A percentile compares a stretch with the other conserved stretches of the same genome.
Evolutionary conservation across 2,113 vertebrate genomes (phyloP).

Genomic region (Gavialis gangeticus): DNA sequence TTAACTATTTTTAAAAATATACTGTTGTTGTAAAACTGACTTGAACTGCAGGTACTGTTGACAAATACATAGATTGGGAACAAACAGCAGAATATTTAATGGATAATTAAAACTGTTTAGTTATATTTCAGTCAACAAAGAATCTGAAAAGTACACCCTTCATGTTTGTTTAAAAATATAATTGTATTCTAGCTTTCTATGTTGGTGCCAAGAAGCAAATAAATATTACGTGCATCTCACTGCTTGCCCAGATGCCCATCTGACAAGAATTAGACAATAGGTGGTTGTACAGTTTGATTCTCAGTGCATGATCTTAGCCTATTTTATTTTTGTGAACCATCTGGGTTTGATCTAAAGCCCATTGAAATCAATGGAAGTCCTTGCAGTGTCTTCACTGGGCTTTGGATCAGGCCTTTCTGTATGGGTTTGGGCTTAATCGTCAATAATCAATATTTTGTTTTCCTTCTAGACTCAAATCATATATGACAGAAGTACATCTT

Average conservation of each 20-base stretch:
- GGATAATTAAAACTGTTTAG: constrained; percentile 22
- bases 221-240: constrained; percentile 6
- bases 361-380: neutral
- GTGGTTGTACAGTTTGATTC: neutral
- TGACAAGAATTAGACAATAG: constrained; percentile 8
- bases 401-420: neutral
- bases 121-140: neutral
- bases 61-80: neutral
- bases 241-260: neutral
- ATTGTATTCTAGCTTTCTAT: neutral
- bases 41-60: neutral
- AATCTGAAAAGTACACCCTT: neutral
- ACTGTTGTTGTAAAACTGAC: neutral
- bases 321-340: neutral
- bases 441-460: neutral
- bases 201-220: neutral
- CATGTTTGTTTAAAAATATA: neutral
- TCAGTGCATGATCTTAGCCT: neutral
- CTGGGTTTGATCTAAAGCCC: neutral
- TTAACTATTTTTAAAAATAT: neutral
- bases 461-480: neutral
- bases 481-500: neutral
- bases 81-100: constrained; percentile 14
- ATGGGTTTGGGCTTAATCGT: neutral
- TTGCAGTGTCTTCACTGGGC: neutral